These are phyloP conservation scores for Plusia festucae DNA, from an alignment of 2,888 invertebrate species.

Conservation along the genomic window DNA sequence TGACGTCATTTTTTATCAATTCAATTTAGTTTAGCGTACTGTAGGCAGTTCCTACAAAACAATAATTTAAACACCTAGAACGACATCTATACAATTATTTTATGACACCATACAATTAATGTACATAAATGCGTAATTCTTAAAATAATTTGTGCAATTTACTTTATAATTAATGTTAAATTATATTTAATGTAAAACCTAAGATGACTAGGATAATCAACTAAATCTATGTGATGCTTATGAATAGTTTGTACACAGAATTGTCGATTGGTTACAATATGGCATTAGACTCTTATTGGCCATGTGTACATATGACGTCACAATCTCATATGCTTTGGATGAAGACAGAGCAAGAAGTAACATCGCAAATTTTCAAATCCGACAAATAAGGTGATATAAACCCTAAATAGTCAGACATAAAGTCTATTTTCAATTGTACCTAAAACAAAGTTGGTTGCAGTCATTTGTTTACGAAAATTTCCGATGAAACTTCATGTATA, in stretches of 20 bases:
- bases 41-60: slow-evolving; percentile 14
- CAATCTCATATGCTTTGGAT: not conserved
- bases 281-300: slow-evolving; percentile 31
- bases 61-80: slow-evolving; percentile 13
- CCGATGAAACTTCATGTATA: not conserved
- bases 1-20: not conserved
- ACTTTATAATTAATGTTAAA: slow-evolving; percentile 48
- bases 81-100: slow-evolving; percentile 29
- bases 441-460: not conserved
- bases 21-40: not conserved
- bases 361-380: not conserved
- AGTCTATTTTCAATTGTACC: not conserved
- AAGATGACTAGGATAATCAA: slow-evolving; percentile 67
- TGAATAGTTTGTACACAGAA: slow-evolving; percentile 67
- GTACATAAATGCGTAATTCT: slow-evolving; percentile 24
- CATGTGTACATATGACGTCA: slow-evolving; percentile 16
- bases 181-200: slow-evolving; percentile 60
- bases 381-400: not conserved
- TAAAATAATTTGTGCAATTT: slow-evolving; percentile 55
- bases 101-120: slow-evolving; percentile 44
- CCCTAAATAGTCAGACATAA: not conserved
- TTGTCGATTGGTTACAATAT: slow-evolving; percentile 51
- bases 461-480: not conserved
- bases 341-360: not conserved
- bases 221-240: slow-evolving; percentile 60